Evolutionary conservation across 2,113 vertebrate genomes (phyloP).

Genomic region (Brachyhypopomus occidentalis): DNA sequence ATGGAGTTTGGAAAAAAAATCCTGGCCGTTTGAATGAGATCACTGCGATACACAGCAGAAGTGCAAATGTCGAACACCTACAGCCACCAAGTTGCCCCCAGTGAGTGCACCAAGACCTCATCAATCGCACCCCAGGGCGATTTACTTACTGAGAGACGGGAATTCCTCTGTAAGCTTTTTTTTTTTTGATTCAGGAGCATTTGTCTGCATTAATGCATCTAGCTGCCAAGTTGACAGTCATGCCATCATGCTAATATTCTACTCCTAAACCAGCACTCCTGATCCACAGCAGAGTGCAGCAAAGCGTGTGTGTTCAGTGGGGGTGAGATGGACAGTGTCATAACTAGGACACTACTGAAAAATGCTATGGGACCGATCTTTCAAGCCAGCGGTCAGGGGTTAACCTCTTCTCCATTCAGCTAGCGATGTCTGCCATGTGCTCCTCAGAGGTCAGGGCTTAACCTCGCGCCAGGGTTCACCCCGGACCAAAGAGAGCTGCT

Average conservation of each 20-base stretch:
- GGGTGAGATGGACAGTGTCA: constrained; percentile 26
- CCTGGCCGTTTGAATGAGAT: background rate
- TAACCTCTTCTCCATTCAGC: background rate
- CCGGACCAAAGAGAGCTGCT: background rate
- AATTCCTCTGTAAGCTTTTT: too few relatives aligned
- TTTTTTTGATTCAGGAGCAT: background rate
- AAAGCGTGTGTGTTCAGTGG: too few relatives aligned
- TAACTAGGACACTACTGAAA: constrained; percentile 30
- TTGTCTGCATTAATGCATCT: background rate
- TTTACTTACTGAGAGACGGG: too few relatives aligned
- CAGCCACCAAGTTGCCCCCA: background rate
- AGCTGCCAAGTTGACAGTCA: background rate
- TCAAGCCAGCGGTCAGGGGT: constrained; percentile 28
- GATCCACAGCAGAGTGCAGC: constrained; percentile 62
- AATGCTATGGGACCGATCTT: constrained; percentile 20
- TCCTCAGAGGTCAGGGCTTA: constrained; percentile 11
- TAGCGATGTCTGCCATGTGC: constrained; percentile 11
- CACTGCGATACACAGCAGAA: background rate
- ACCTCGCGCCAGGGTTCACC: background rate
- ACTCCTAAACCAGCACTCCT: constrained; percentile 72
- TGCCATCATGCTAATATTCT: background rate
- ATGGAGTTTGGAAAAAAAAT: too few relatives aligned
- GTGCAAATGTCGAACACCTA: background rate
- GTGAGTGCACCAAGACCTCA: too few relatives aligned
- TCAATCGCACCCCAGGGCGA: too few relatives aligned